Evolutionary conservation across 2,797 vertebrate genomes (phyloP).

Genomic region (Sparidentex hasta): DNA sequence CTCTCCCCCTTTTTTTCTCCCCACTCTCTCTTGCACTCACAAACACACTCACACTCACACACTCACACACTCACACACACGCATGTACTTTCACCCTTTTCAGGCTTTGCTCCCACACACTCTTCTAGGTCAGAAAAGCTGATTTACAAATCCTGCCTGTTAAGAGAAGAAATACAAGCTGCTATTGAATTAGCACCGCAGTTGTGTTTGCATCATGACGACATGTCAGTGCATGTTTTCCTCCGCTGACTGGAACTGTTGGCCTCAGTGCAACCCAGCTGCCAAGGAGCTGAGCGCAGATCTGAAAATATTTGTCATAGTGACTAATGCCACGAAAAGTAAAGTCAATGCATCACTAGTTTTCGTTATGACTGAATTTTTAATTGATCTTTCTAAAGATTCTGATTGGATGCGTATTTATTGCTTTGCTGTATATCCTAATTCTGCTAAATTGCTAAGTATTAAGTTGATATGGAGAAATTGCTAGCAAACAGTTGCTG

Average conservation of each 20-base stretch:
- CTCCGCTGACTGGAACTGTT: slow-evolving; percentile 55
- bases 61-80: slow-evolving; percentile 37
- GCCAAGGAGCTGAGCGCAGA: slow-evolving; percentile 33
- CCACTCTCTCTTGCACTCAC: slow-evolving; percentile 34
- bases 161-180: slow-evolving; percentile 76
- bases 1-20: slow-evolving; percentile 21
- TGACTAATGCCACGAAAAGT: slow-evolving; percentile 29
- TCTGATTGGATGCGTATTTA: slow-evolving; percentile 6
- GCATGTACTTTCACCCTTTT: slow-evolving; percentile 26
- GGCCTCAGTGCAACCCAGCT: slow-evolving; percentile 51
- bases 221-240: slow-evolving; percentile 64
- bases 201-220: slow-evolving; percentile 63
- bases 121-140: slow-evolving; percentile 39
- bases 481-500: background rate
- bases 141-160: slow-evolving; percentile 71
- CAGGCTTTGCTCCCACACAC: slow-evolving; percentile 61
- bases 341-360: background rate
- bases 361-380: background rate
- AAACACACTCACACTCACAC: slow-evolving; percentile 32
- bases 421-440: slow-evolving; percentile 19
- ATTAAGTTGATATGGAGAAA: background rate
- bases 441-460: background rate
- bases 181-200: slow-evolving; percentile 60
- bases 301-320: slow-evolving; percentile 43
- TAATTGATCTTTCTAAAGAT: background rate